phyloP scores from a whole-genome alignment of 92 coral and sea anemone species.

The Phymanthus crucifer region DNA sequence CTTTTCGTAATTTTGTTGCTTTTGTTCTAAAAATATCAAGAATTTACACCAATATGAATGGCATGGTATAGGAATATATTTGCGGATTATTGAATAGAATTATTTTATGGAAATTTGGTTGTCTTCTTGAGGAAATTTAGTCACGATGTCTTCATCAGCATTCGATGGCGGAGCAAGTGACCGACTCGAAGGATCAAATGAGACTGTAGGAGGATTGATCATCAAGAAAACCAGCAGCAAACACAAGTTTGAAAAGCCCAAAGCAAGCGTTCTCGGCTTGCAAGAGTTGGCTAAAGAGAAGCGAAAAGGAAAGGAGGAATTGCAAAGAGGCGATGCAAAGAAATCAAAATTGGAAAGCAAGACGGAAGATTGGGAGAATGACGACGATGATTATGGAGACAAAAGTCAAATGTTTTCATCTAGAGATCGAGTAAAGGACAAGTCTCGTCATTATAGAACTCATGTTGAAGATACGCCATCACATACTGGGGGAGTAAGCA shows the following conservation, averaged over 20 bases:
- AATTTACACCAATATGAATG: not conserved
- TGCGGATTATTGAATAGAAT: not conserved
- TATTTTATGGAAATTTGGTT: not conserved
- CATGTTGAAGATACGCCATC: conserved; percentile 90
- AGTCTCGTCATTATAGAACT: conserved; percentile 82
- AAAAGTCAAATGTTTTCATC: conserved; percentile 46
- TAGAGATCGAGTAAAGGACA: conserved; percentile 51
- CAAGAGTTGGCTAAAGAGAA: conserved; percentile 92
- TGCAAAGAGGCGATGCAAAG: conserved; percentile 55
- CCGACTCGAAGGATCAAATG: conserved; percentile 78
- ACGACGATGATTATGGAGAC: conserved; percentile 36
- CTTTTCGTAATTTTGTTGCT: not conserved
- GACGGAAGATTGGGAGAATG: conserved; percentile 61
- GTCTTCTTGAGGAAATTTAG: not conserved
- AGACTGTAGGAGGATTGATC: conserved; percentile 69
- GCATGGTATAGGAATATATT: not conserved
- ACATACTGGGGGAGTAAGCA: conserved; percentile 95
- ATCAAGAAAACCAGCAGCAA: conserved; percentile 63
- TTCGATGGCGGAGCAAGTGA: conserved; percentile 69
- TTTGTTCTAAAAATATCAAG: not conserved
- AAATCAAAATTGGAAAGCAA: conserved; percentile 39
- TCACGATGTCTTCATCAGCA: conserved; percentile 49
- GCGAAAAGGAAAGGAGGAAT: conserved; percentile 62
- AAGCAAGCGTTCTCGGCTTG: conserved; percentile 79
- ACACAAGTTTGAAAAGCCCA: conserved; percentile 55